phyloP scores from a whole-genome alignment of 2,797 vertebrate genomes.

The Lacerta viridis region DNA sequence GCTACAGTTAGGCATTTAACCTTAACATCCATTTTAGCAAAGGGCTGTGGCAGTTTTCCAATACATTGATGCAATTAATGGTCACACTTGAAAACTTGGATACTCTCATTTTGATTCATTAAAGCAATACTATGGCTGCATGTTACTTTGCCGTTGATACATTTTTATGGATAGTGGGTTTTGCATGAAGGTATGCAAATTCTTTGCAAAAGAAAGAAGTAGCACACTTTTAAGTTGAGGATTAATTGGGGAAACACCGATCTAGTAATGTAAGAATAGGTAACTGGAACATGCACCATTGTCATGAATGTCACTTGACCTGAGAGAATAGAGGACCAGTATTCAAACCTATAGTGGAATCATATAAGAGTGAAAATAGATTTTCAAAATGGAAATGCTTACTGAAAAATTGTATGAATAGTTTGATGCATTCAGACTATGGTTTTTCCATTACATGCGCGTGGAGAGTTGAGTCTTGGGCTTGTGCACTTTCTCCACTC shows the following conservation, averaged over 20 bases:
- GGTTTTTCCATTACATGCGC: background rate
- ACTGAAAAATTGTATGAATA: slow-evolving; percentile 12
- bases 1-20: background rate
- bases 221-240: no score
- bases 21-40: slow-evolving; percentile 5
- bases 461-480: background rate
- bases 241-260: no score
- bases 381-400: background rate
- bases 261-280: background rate
- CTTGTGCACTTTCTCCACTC: background rate
- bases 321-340: background rate
- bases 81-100: background rate
- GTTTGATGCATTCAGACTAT: background rate
- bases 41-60: background rate
- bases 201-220: background rate
- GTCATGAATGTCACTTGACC: background rate
- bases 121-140: background rate
- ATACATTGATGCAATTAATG: background rate
- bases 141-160: background rate
- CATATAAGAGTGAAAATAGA: background rate
- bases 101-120: background rate
- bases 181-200: background rate
- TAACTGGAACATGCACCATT: no score
- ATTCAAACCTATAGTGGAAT: background rate
- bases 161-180: background rate